These are phyloP conservation scores for Pedionomus torquatus DNA, from an alignment of 2,113 vertebrate species.

Conservation along the genomic window DNA sequence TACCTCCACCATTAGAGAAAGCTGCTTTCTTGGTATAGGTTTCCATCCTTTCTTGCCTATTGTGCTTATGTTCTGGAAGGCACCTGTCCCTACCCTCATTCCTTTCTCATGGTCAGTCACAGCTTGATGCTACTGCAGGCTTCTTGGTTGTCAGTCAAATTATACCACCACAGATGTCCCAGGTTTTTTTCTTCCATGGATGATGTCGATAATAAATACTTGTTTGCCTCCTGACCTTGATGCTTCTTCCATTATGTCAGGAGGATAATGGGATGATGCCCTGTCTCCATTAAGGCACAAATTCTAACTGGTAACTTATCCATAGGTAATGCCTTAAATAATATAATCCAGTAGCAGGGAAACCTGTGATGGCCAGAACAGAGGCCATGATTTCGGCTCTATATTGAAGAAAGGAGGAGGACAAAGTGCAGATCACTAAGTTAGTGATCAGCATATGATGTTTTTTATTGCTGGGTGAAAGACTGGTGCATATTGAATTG, in stretches of 20 bases:
- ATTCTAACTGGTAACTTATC: neutral
- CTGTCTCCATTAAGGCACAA: neutral
- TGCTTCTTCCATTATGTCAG: neutral
- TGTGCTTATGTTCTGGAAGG: neutral
- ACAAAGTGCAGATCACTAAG: neutral
- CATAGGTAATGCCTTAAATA: neutral
- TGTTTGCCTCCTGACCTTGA: neutral
- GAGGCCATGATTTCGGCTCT: neutral
- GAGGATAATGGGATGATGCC: neutral
- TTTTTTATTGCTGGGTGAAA: neutral
- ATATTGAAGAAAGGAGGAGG: neutral
- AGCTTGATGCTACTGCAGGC: neutral
- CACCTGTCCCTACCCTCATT: rapidly evolving
- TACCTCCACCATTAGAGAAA: neutral
- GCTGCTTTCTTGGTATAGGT: neutral
- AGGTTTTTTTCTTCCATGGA: neutral
- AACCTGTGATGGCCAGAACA: neutral
- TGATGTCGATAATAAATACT: neutral
- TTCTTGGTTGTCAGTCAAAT: conserved; percentile 27
- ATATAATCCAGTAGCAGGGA: neutral
- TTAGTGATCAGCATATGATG: neutral
- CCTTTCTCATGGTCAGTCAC: neutral
- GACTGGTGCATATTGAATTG: neutral
- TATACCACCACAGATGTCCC: neutral
- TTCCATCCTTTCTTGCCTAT: neutral